Percentiles rank a stretch among this genome's conserved stretches.
Conservation (phyloP, 2,888 invertebrate genomes). For the Scrobipalpa costella region DNA sequence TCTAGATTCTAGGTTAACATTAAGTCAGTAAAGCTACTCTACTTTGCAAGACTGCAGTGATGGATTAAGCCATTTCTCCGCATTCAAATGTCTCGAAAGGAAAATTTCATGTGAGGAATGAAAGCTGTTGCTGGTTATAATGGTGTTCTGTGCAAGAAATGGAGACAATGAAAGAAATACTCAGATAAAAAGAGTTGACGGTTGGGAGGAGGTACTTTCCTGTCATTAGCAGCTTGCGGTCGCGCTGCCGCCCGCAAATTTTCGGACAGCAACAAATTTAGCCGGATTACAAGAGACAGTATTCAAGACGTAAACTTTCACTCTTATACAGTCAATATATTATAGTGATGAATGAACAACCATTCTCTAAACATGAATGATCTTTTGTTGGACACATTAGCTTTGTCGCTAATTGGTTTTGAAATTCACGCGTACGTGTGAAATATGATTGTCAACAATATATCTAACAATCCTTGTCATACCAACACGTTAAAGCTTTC, state of each 20-base stretch:
- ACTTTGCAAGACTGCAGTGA: neutral
- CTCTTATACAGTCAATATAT: conserved; percentile 59
- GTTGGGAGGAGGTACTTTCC: conserved; percentile 60
- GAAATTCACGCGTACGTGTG: conserved; percentile 33
- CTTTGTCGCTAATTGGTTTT: conserved; percentile 51
- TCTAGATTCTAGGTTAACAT: neutral
- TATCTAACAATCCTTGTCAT: neutral
- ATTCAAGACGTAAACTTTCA: conserved; percentile 65
- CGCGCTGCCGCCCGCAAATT: conserved; percentile 53
- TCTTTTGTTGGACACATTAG: conserved; percentile 49
- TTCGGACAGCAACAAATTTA: conserved; percentile 60
- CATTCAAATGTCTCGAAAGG: conserved; percentile 16
- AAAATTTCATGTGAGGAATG: conserved; percentile 23
- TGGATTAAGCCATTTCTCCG: neutral
- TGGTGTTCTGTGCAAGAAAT: conserved; percentile 23
- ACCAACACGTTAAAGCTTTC: neutral
- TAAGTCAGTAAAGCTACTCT: neutral
- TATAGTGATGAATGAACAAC: conserved; percentile 57
- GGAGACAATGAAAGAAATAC: conserved; percentile 30
- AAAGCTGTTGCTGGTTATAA: conserved; percentile 25
- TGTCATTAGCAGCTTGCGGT: conserved; percentile 71
- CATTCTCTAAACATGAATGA: conserved; percentile 54
- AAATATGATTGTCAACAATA: conserved; percentile 1
- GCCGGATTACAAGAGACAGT: conserved; percentile 53
- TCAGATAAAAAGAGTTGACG: conserved; percentile 48